Evolutionary conservation across 1,140 invertebrate genomes (phyloP).

Genomic region (Hycleus phaleratus): DNA sequence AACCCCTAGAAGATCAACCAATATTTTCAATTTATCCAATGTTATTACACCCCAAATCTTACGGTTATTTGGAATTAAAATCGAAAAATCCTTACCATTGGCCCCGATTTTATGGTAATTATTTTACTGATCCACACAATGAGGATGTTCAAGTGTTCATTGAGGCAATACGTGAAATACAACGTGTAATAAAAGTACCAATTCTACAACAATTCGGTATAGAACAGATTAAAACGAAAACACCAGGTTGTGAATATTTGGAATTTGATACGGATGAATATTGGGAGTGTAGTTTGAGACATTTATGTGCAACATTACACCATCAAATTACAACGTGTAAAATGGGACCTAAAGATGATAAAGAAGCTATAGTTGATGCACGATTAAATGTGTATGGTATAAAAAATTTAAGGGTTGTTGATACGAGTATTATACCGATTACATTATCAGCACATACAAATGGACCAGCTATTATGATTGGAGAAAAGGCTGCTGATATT

Average conservation of each 20-base stretch:
- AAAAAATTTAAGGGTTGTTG: slow-evolving; percentile 57
- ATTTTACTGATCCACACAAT: slow-evolving; percentile 50
- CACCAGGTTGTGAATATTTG: slow-evolving; percentile 20
- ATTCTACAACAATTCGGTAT: slow-evolving; percentile 15
- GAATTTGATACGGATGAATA: slow-evolving; percentile 20
- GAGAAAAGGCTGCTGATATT: slow-evolving; percentile 73
- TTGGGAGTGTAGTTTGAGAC: slow-evolving; percentile 46
- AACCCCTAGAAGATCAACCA: slow-evolving; percentile 9
- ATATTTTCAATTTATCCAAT: slow-evolving; percentile 54
- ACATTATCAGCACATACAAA: slow-evolving; percentile 63
- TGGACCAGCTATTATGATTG: slow-evolving; percentile 73
- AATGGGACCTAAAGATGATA: slow-evolving; percentile 62
- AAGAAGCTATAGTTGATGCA: slow-evolving; percentile 61
- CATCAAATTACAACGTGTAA: slow-evolving; percentile 62
- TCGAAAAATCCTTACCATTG: slow-evolving; percentile 63
- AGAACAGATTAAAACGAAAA: slow-evolving; percentile 3
- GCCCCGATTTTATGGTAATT: slow-evolving; percentile 56
- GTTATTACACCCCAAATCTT: slow-evolving; percentile 63
- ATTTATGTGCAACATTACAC: slow-evolving; percentile 49
- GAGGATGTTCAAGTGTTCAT: slow-evolving; percentile 19
- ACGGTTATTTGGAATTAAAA: slow-evolving; percentile 56
- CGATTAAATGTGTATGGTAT: slow-evolving; percentile 61
- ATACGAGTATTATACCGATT: slow-evolving; percentile 66
- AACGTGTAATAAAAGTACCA: slow-evolving; percentile 11
- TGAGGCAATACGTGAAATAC: slow-evolving; percentile 13